Evolutionary conservation across 2,797 vertebrate genomes (phyloP), one percentile per base, ranked within the genome.

Genomic region (Enteromius treurensis): DNA sequence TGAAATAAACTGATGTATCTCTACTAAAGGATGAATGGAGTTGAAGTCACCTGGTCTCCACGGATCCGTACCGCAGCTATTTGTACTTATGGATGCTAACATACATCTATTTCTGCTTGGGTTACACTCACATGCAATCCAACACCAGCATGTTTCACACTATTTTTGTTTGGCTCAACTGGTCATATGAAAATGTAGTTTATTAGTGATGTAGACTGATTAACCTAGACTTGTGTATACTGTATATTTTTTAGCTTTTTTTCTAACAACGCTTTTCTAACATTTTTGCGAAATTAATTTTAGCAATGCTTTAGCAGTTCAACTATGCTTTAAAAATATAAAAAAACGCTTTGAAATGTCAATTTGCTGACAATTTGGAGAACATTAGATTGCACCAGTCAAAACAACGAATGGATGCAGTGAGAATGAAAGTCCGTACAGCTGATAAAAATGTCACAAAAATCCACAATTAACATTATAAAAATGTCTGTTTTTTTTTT

Each of bases 1-100:
- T 68, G 70, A 68, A 37, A 75, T 51, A n/a, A 83, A 58, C 26
- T 9, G 76, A 60, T 45, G 62, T 70, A 81, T 81, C 23, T 85
- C 71, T 42, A 77, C 45, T 81, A 42, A 71, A 82, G 73, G 62
- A 55, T 49, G 74, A 77, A 81, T 69, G 68, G 40, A 83, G 85
- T 80, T 84, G 55, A 81, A 77, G n/a, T 80, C 73, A 75, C 77
- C 58, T 58, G 58, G 34, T 69, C 67, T 76, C 60, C 45, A 26
- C 69, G 77, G 23, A 37, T 73, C 26, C 37, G 26, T 77, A 73
- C 40, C 3, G 14, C 70, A 76, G 42, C 64, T 58, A 64, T 74
- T 76, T 71, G 58, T 23, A 74, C 47, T 60, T 60, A 58, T 60
- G 77, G 21, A 77, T 19, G 26, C 78, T 84, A 79, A 68, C 49